Conservation (phyloP, 2,888 invertebrate genomes). For the Stenichneumon culpator region DNA sequence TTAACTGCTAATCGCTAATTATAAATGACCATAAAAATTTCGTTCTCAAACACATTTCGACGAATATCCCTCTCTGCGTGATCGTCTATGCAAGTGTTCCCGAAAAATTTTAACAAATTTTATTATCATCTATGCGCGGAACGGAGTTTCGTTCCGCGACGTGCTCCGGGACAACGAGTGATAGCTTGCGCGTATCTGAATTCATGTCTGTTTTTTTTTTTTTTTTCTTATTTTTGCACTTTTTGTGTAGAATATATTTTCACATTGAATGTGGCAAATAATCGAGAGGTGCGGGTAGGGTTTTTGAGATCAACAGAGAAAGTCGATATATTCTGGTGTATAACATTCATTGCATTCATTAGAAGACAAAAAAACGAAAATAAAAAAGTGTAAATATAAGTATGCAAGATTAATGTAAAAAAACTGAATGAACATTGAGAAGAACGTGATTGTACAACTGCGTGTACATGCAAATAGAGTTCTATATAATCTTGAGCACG, state of each 20-base stretch:
- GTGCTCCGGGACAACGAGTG: not conserved
- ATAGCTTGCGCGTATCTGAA: not conserved
- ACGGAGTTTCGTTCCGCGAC: not conserved
- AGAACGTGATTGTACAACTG: slow-evolving; percentile 40
- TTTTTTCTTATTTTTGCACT: not conserved
- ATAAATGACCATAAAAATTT: slow-evolving; percentile 66
- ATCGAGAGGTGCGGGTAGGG: slow-evolving; percentile 6
- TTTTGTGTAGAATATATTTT: not conserved
- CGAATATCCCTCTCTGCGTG: slow-evolving; percentile 40
- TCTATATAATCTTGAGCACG: slow-evolving; percentile 52
- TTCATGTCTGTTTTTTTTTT: not conserved
- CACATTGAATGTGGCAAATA: not conserved
- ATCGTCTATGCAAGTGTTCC: slow-evolving; percentile 10
- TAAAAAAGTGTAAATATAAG: slow-evolving; percentile 34
- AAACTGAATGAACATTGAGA: slow-evolving; percentile 42
- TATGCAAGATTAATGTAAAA: slow-evolving; percentile 50
- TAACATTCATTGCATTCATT: slow-evolving; percentile 61
- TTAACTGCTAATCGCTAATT: slow-evolving; percentile 66
- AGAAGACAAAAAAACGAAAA: slow-evolving; percentile 12
- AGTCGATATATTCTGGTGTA: slow-evolving; percentile 30
- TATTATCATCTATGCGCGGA: slow-evolving; percentile 4
- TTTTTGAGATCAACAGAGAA: slow-evolving; percentile 46
- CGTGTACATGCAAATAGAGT: slow-evolving; percentile 36
- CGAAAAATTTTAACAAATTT: slow-evolving; percentile 50
- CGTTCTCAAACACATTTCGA: slow-evolving; percentile 46